Percentiles rank a stretch among this genome's conserved stretches.
Conservation (phyloP, 30 jellyfish, hydroid and myxozoan genomes). For the Nemopilema nomurai region DNA sequence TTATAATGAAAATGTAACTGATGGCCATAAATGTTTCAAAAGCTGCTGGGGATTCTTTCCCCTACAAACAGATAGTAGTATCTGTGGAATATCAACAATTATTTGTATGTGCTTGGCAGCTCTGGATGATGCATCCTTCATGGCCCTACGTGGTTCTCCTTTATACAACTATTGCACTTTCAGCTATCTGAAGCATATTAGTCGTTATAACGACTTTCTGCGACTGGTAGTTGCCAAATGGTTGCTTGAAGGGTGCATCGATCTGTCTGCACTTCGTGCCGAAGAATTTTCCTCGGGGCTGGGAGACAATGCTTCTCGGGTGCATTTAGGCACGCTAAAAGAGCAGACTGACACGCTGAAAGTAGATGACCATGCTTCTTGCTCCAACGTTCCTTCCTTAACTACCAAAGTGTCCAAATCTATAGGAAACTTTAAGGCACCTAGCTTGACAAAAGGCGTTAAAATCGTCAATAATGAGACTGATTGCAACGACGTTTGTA, state of each 20-base stretch:
- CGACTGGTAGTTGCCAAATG: not conserved
- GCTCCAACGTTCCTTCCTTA: not conserved
- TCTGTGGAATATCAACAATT: constrained; percentile 13
- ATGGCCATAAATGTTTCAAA: not conserved
- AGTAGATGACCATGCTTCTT: not conserved
- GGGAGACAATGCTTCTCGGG: not conserved
- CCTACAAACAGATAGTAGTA: not conserved
- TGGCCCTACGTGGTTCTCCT: not conserved
- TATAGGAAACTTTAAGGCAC: not conserved
- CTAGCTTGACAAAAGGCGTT: not conserved
- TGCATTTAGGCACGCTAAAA: not conserved
- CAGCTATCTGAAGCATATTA: constrained; percentile 3
- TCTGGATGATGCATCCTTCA: constrained; percentile 1
- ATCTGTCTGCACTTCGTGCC: not conserved
- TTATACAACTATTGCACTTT: not conserved
- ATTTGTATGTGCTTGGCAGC: constrained; percentile 14
- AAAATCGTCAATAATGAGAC: not conserved
- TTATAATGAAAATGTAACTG: not conserved
- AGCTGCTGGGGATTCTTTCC: not conserved
- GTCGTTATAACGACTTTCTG: constrained; percentile 1
- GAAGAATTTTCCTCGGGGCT: not conserved
- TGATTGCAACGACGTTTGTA: not conserved
- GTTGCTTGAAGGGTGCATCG: not conserved
- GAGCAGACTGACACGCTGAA: not conserved
- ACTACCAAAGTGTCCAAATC: not conserved